Percentiles rank a stretch among this genome's conserved stretches.
Conservation (phyloP, 1,140 invertebrate genomes). For the Hyles euphorbiae region DNA sequence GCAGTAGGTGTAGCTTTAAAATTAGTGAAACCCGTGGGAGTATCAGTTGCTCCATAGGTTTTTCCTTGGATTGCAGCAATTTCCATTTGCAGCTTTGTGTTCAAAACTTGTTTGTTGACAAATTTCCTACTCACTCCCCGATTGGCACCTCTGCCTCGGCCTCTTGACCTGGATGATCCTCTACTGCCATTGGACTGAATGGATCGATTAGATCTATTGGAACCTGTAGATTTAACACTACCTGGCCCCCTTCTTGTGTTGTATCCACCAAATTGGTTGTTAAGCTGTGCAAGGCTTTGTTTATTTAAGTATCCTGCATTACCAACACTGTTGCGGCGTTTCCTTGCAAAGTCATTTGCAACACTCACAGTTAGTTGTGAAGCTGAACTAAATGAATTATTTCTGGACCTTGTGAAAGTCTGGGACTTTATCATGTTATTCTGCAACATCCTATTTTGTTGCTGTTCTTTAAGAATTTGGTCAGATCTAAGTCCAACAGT, state of each 20-base stretch:
- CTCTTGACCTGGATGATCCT: conserved; percentile 42
- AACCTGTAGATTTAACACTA: conserved; percentile 60
- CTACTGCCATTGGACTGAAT: conserved; percentile 44
- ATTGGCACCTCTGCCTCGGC: conserved; percentile 44
- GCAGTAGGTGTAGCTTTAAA: conserved; percentile 57
- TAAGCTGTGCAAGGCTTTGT: conserved; percentile 54
- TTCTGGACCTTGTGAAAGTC: conserved; percentile 62
- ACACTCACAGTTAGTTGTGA: conserved; percentile 66
- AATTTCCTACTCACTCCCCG: conserved; percentile 58
- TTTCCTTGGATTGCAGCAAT: conserved; percentile 67
- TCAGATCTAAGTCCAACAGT: conserved; percentile 62
- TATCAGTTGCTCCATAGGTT: conserved; percentile 31
- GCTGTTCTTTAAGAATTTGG: conserved; percentile 56
- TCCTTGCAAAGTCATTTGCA: conserved; percentile 60
- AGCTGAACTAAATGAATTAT: conserved; percentile 56
- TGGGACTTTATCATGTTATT: conserved; percentile 58
- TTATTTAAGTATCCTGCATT: conserved; percentile 54
- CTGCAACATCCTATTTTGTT: conserved; percentile 37
- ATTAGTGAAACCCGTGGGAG: conserved; percentile 45
- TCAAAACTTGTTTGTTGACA: conserved; percentile 58
- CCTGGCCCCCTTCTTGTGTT: conserved; percentile 52
- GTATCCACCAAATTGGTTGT: conserved; percentile 54
- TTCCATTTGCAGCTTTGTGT: conserved; percentile 61
- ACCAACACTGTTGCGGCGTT: conserved; percentile 61
- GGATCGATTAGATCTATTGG: conserved; percentile 43